Conservation (phyloP, 2,888 invertebrate species). For the Drosophila sordidula region DNA sequence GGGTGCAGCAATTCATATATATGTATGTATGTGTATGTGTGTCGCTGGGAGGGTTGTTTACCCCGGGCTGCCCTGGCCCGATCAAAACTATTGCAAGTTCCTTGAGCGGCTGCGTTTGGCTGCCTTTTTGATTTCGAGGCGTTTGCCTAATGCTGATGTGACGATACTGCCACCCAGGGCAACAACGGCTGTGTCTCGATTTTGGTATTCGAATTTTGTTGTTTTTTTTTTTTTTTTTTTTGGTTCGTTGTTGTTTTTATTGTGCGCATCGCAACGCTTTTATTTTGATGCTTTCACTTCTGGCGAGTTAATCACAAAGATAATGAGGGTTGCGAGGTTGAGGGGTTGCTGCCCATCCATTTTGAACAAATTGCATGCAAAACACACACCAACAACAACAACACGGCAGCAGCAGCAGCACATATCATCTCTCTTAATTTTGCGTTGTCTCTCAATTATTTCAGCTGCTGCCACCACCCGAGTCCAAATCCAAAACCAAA, state of each 20-base stretch:
- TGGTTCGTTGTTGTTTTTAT: conserved; percentile 57
- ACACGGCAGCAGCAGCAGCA: conserved; percentile 26
- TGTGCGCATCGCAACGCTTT: conserved; percentile 48
- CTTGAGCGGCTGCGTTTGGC: conserved; percentile 45
- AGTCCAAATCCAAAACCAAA: conserved; percentile 21
- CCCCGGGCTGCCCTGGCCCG: conserved; percentile 10
- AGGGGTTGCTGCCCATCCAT: conserved; percentile 47
- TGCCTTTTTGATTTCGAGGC: conserved; percentile 84
- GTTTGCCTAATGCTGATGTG: conserved; percentile 82
- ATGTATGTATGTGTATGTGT: background rate
- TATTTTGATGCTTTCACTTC: conserved; percentile 72
- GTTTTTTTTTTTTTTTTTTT: conserved; percentile 15
- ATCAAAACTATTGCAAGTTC: conserved; percentile 57
- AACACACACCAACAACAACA: conserved; percentile 44
- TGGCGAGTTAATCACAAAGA: conserved; percentile 80
- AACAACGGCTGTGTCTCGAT: conserved; percentile 23
- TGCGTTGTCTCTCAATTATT: conserved; percentile 83
- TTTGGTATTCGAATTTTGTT: conserved; percentile 17
- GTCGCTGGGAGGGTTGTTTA: conserved; percentile 58
- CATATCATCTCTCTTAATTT: conserved; percentile 69
- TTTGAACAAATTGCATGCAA: conserved; percentile 61
- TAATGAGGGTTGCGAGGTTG: conserved; percentile 71
- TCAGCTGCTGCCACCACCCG: conserved; percentile 76
- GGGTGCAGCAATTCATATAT: conserved; percentile 51
- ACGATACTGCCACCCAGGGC: conserved; percentile 81